Evolutionary conservation across 2,888 invertebrate genomes (phyloP).

Genomic region (Bursaphelenchus okinawaensis): DNA sequence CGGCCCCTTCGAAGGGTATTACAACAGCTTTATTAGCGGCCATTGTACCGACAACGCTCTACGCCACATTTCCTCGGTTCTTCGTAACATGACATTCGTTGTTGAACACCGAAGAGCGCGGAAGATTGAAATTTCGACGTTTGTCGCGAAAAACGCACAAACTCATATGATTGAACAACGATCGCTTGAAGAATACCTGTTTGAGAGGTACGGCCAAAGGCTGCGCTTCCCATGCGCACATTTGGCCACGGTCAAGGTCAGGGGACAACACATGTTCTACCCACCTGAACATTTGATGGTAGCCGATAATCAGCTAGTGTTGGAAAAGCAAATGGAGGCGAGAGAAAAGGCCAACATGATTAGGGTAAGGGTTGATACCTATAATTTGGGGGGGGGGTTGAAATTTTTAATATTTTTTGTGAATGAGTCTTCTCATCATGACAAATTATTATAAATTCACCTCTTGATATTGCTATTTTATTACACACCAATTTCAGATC

Average conservation of each 20-base stretch:
- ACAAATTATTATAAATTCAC: too few species aligned
- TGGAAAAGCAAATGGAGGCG: slow-evolving; percentile 10
- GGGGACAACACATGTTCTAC: slow-evolving; percentile 11
- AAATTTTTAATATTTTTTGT: too few species aligned
- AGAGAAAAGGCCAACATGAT: slow-evolving; percentile 1
- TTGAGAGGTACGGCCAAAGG: neutral
- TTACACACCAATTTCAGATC: slow-evolving; percentile 25
- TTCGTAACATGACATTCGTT: neutral
- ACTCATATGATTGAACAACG: neutral
- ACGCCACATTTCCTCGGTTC: neutral
- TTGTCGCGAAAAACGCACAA: neutral
- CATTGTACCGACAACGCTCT: neutral
- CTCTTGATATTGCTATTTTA: too few species aligned
- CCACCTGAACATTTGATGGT: slow-evolving; percentile 13
- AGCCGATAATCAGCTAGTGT: slow-evolving; percentile 14
- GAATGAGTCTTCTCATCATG: too few species aligned
- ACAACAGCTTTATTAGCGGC: neutral
- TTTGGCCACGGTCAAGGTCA: slow-evolving; percentile 6
- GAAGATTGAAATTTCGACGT: neutral
- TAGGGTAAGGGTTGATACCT: too few species aligned
- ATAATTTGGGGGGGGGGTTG: too few species aligned
- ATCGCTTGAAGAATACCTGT: neutral
- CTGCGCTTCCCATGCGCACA: slow-evolving; percentile 7
- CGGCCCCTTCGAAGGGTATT: neutral
- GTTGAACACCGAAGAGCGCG: neutral